phyloP scores from a whole-genome alignment of 2,113 vertebrate genomes.

The Henicopernis longicauda region DNA sequence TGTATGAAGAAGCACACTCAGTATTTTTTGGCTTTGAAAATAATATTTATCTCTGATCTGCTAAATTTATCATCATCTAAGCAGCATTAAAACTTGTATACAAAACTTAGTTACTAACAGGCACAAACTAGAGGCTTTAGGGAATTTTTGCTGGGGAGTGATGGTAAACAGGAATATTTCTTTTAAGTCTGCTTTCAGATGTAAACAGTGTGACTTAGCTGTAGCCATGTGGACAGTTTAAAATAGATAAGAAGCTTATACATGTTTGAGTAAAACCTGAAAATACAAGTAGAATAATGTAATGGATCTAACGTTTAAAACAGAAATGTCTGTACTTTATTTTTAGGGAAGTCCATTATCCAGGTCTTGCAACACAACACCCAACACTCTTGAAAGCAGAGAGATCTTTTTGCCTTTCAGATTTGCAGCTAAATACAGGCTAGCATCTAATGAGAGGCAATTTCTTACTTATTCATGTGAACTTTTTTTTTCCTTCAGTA shows the following conservation, averaged over 20 bases:
- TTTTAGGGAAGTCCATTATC: background rate
- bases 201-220: slow-evolving; percentile 28
- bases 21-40: background rate
- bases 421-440: background rate
- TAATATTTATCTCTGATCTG: background rate
- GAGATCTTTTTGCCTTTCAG: background rate
- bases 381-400: background rate
- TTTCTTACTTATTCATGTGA: background rate
- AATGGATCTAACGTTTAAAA: background rate
- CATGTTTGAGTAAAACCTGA: slow-evolving; percentile 25
- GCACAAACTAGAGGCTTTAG: slow-evolving; percentile 22
- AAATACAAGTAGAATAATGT: slow-evolving; percentile 1
- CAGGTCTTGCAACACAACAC: background rate
- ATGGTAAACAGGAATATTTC: slow-evolving; percentile 32
- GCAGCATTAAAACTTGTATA: slow-evolving; percentile 38
- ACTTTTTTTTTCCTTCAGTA: background rate
- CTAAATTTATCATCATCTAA: slow-evolving; percentile 28
- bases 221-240: background rate
- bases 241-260: slow-evolving; percentile 46
- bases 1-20: background rate
- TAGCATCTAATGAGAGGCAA: background rate
- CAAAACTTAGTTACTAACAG: slow-evolving; percentile 17
- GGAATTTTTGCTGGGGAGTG: background rate
- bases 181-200: slow-evolving; percentile 35
- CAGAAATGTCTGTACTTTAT: background rate